phyloP scores from a whole-genome alignment of 2,113 vertebrate genomes.

The Sclerurus mexicanus region DNA sequence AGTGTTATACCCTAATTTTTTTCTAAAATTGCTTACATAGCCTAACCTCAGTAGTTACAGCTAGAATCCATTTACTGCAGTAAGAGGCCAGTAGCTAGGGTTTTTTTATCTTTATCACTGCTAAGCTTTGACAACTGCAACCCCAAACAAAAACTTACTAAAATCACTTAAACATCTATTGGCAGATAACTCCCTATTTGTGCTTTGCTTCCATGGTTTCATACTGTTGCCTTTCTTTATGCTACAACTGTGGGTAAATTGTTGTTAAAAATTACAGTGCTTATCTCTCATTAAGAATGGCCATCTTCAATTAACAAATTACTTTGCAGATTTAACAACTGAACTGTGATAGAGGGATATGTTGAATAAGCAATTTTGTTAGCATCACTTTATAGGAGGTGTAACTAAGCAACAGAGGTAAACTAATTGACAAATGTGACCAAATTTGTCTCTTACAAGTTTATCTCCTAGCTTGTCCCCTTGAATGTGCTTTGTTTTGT shows the following conservation, averaged over 20 bases:
- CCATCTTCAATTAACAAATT: neutral
- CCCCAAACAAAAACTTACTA: neutral
- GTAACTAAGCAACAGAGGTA: neutral
- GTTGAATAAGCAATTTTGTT: neutral
- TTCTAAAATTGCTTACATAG: neutral
- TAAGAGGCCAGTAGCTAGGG: neutral
- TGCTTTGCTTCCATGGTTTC: neutral
- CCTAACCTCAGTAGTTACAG: neutral
- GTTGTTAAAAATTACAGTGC: neutral
- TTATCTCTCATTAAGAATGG: neutral
- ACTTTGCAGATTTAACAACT: neutral
- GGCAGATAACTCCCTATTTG: neutral
- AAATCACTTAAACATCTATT: neutral
- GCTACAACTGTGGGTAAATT: neutral
- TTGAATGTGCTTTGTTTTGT: neutral
- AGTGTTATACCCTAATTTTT: neutral
- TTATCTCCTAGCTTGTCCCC: neutral
- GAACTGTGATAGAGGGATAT: neutral
- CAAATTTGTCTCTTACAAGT: neutral
- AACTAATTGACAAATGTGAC: fast-evolving
- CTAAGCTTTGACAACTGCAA: neutral
- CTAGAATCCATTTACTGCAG: neutral
- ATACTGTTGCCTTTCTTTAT: neutral
- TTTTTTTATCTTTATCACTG: neutral
- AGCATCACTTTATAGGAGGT: neutral